Base-by-base conservation (phyloP, 2,888 invertebrate genomes). In the Perizoma flavofasciatum region DNA sequence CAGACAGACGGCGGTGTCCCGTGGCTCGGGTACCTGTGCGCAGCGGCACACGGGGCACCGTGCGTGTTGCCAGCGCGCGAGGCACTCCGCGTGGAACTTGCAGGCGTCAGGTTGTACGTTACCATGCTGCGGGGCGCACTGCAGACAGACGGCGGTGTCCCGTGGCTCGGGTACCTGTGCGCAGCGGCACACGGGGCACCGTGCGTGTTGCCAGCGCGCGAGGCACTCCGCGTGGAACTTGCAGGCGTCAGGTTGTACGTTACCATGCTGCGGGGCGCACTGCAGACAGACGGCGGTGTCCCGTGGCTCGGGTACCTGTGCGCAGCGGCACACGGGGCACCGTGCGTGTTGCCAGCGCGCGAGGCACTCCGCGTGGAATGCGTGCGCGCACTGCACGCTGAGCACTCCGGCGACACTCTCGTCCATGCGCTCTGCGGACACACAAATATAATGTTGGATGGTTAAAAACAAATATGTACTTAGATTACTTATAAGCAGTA, bases 341-440 rank as follows among this genome's bases (percentile, higher is more conserved):
- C 98, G 98, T 72, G 97, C 97, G 85, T 99, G 98, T 11, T 97
- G 96, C 99, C 99, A 99, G 84, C 99, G 97, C 70, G 97, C 95
- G 51, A 99, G 92, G 87, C 99, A 99, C 78, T 95, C 96, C 7
- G 98, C 96, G 89, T 99, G 99, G 90, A 99, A 99, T 1, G 98
- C 96, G 89, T 99, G 99, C 89, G 99, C 99, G 84, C 99, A 99
- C 63, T 99, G 94, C 79, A 99, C 98, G 35, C 98, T 99, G 69
- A 99, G 92, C 65, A 99, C 97, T 8, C 99, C 98, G 82, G 99
- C 98, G 8, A 99, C 98, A 72, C 98, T 98, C 89, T 99, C 99
- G 86, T 99, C 99, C 99, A 98, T 97, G 61, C 98, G 95, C 88
- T 99, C 99, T 88, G 75, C 0, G 5, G 32, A 53, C 43, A 47